Percentiles rank a stretch among this genome's conserved stretches.
These are phyloP conservation scores for Cataglyphis altisquamis DNA, from an alignment of 2,888 invertebrate genomes.

Conservation along the genomic window DNA sequence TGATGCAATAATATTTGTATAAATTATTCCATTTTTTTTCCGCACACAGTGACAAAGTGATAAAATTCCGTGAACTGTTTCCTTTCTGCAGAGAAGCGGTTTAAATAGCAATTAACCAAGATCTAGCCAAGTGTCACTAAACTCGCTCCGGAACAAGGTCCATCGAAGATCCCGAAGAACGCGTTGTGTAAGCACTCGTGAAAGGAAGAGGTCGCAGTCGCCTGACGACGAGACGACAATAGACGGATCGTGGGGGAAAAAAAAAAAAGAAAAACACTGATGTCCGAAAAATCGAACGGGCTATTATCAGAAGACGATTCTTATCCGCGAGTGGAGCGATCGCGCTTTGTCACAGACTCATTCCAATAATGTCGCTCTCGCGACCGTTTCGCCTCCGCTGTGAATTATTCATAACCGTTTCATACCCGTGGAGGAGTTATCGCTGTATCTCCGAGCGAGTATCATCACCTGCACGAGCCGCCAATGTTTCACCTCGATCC, in stretches of 20 bases:
- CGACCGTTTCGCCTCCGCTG: neutral
- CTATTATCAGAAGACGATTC: neutral
- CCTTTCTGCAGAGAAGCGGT: neutral
- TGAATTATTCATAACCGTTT: slow-evolving; percentile 1
- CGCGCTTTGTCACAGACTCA: neutral
- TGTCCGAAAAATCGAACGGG: neutral
- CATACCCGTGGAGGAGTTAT: neutral
- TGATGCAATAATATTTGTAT: neutral
- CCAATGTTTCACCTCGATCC: neutral
- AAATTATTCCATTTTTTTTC: slow-evolving; percentile 6
- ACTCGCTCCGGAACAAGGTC: neutral
- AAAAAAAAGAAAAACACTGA: neutral
- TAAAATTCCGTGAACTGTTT: neutral
- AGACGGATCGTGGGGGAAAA: neutral
- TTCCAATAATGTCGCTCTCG: neutral
- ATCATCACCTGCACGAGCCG: neutral
- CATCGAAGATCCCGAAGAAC: neutral
- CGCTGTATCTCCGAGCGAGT: slow-evolving; percentile 10
- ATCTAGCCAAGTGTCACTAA: neutral
- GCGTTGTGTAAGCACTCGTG: neutral
- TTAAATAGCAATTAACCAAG: slow-evolving; percentile 24
- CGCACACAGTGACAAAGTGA: neutral
- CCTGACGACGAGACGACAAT: neutral
- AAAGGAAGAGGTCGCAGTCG: neutral
- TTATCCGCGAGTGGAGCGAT: slow-evolving; percentile 5